Conservation (phyloP, 2,113 vertebrate species). For the Forbesichthys papilliferus region DNA sequence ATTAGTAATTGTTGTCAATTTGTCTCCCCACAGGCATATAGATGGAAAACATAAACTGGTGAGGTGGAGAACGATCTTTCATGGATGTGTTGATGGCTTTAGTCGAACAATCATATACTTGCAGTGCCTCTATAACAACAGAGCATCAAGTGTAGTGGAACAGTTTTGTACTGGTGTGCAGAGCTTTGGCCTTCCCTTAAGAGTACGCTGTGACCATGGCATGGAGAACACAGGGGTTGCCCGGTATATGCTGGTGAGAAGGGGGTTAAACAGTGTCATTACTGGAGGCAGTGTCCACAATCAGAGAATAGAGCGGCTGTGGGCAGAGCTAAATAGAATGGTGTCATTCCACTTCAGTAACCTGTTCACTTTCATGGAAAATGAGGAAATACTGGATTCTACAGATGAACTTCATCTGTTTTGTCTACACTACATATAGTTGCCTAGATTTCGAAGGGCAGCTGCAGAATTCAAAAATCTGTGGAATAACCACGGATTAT, state of each 20-base stretch:
- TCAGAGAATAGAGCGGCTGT: too few relatives aligned
- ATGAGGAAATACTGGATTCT: conserved; percentile 12
- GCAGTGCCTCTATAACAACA: too few relatives aligned
- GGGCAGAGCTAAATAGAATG: too few relatives aligned
- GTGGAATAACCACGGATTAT: too few relatives aligned
- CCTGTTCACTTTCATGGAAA: conserved; percentile 28
- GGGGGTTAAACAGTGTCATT: too few relatives aligned
- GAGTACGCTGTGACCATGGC: too few relatives aligned
- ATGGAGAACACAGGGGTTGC: too few relatives aligned
- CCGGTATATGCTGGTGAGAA: too few relatives aligned
- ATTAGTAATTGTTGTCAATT: background rate
- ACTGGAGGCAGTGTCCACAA: too few relatives aligned
- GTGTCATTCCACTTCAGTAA: background rate
- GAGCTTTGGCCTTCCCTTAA: too few relatives aligned
- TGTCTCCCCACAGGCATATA: conserved; percentile 13
- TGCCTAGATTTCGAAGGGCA: conserved; percentile 20
- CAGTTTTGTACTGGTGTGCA: too few relatives aligned
- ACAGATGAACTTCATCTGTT: conserved; percentile 24
- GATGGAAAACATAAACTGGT: conserved; percentile 22
- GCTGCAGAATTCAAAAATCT: conserved; percentile 14
- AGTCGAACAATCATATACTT: conserved; percentile 11
- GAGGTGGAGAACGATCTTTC: conserved; percentile 14
- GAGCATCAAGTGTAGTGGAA: too few relatives aligned
- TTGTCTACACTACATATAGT: conserved; percentile 27
- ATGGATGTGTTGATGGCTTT: conserved; percentile 15